phyloP scores from a whole-genome alignment of 2,888 invertebrate species.

The Cepaea hortensis region DNA sequence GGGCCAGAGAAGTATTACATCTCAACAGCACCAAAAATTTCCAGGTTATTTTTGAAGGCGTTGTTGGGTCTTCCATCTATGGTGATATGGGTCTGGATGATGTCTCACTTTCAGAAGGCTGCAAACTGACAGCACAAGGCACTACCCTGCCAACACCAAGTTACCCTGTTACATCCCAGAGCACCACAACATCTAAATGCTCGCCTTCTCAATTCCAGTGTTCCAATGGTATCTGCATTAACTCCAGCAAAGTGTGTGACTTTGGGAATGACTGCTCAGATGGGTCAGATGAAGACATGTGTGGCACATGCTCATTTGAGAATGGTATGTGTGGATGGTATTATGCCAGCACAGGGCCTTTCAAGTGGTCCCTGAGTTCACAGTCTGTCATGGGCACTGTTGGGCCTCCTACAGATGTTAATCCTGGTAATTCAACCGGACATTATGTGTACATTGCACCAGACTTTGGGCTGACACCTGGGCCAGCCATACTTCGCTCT shows the following conservation, averaged over 20 bases:
- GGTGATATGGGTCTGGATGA: conserved; percentile 74
- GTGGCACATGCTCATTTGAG: conserved; percentile 73
- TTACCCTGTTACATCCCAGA: conserved; percentile 58
- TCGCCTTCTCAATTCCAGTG: conserved; percentile 64
- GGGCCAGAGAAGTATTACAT: conserved; percentile 63
- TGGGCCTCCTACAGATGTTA: conserved; percentile 64
- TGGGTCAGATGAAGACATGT: conserved; percentile 66
- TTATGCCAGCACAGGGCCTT: conserved; percentile 66
- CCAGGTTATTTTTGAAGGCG: conserved; percentile 69
- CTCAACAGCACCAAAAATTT: conserved; percentile 59
- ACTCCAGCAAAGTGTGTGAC: conserved; percentile 63
- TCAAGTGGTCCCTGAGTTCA: conserved; percentile 62
- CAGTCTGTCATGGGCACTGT: conserved; percentile 52
- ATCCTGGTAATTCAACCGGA: conserved; percentile 61
- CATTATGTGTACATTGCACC: conserved; percentile 69
- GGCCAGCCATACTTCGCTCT: conserved; percentile 63
- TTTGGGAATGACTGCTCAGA: conserved; percentile 63
- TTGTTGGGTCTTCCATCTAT: conserved; percentile 57
- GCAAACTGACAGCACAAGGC: conserved; percentile 58
- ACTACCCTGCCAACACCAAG: conserved; percentile 57
- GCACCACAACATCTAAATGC: conserved; percentile 55
- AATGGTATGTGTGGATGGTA: conserved; percentile 65
- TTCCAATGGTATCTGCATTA: conserved; percentile 61
- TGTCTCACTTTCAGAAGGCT: conserved; percentile 70
- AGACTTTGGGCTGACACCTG: conserved; percentile 55